Percentiles rank a stretch among this genome's conserved stretches.
These are phyloP conservation scores for Ia io DNA, from an alignment of 2,113 vertebrate genomes.

Conservation along the genomic window DNA sequence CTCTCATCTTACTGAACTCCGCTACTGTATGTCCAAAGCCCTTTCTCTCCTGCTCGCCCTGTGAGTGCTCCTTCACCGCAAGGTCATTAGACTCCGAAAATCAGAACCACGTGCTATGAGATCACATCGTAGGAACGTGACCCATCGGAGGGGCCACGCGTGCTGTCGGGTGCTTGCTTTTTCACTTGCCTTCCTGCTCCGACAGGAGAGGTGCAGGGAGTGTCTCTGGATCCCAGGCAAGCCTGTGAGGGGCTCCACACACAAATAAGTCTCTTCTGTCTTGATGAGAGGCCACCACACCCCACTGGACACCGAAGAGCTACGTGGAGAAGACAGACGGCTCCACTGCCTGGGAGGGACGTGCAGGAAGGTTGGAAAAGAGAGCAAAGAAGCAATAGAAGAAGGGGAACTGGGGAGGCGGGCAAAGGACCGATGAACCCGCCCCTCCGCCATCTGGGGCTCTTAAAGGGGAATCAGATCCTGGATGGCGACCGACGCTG, in stretches of 20 bases:
- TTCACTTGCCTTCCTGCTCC: not conserved
- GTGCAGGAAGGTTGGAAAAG: not conserved
- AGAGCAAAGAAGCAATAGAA: not conserved
- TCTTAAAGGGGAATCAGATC: not conserved
- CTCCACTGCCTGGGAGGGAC: not conserved
- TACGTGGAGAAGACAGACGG: not conserved
- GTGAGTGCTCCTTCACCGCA: not conserved
- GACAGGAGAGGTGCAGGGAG: not conserved
- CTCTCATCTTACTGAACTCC: not conserved
- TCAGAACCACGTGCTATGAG: not conserved
- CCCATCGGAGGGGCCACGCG: fast-evolving
- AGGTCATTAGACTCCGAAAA: not conserved
- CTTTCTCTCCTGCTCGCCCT: not conserved
- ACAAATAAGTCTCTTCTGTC: not conserved
- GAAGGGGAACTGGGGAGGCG: not conserved
- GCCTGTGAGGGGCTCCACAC: not conserved
- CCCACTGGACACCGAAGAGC: not conserved
- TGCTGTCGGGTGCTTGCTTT: not conserved
- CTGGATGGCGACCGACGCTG: fast-evolving
- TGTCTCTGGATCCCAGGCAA: not conserved
- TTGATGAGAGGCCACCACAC: not conserved
- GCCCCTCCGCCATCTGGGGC: too few species aligned
- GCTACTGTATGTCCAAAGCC: fast-evolving
- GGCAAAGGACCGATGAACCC: fast-evolving
- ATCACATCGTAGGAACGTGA: fast-evolving